These are phyloP conservation scores for Ceratina japonica DNA, from an alignment of 1,140 invertebrate species.

Conservation along the genomic window DNA sequence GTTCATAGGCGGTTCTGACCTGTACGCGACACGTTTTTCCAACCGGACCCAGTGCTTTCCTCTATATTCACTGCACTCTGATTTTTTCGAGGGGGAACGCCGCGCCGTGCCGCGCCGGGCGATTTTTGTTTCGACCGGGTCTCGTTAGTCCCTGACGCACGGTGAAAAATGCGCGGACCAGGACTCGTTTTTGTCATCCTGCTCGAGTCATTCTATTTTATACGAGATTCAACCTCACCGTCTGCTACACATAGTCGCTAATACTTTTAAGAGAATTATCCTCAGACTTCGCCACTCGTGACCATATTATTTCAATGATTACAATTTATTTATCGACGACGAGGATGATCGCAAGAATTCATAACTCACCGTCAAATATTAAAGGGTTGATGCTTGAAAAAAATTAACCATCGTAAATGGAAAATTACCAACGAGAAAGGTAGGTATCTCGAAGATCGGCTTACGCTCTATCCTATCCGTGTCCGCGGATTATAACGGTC, in stretches of 20 bases:
- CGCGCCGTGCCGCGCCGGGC: background rate
- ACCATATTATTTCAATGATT: too few species aligned
- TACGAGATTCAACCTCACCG: background rate
- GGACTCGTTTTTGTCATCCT: background rate
- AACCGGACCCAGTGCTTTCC: constrained; percentile 47
- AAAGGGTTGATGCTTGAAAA: background rate
- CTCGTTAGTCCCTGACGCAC: background rate
- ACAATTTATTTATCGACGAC: too few species aligned
- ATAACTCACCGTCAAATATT: too few species aligned
- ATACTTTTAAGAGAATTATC: too few species aligned
- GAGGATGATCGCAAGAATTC: too few species aligned
- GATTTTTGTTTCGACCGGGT: constrained; percentile 50
- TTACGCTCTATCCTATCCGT: constrained; percentile 38
- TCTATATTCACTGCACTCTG: constrained; percentile 33
- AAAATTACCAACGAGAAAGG: too few species aligned
- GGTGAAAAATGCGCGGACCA: background rate
- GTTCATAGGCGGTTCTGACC: constrained; percentile 54
- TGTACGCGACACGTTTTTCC: constrained; percentile 61
- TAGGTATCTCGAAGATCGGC: constrained; percentile 36
- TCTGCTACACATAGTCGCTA: too few species aligned
- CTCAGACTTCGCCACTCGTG: too few species aligned
- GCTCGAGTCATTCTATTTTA: background rate
- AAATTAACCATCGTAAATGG: too few species aligned
- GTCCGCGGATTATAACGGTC: constrained; percentile 16
- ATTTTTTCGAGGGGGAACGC: constrained; percentile 2